Base-by-base conservation (phyloP, 2,113 vertebrate species). In the Ctenomys sociabilis region DNA sequence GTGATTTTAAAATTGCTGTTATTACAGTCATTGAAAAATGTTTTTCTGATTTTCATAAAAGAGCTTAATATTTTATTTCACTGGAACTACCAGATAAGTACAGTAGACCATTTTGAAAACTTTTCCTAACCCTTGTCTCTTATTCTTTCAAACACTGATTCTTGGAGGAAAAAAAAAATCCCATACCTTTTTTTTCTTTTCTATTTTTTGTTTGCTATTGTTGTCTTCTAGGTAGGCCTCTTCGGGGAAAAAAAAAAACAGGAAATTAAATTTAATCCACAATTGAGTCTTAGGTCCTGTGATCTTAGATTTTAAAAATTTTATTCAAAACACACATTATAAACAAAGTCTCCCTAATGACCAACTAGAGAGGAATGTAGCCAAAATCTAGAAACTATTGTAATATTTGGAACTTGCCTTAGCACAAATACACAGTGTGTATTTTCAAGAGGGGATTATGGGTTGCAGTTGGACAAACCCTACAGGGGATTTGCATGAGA, bases 371-470 rank as follows among this genome's bases (percentile, higher is more conserved):
- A 98, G 96, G 97, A 91, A 96, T 93, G 91, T 98, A 98, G 98
- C 98, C 98, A 97, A 97, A 92, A 96, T 98, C 98, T 98, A 98
- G 97, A 96, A 97, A 98, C 91, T 91, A 97, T 97, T 98, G 97
- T 98, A 98, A 98, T 98, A 98, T 97, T 98, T 84, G 93, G 97
- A 98, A 97, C 88, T 68, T 97, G 94, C 96, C 95, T 1, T 30
- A 98, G 95, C 95, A 98, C 97, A 98, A 97, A 97, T 98, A 96
- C 98, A 97, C 93, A 96, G 97, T 94, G 97, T 97, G 92, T 97
- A 97, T 98, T 97, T 98, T 97, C 97, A 98, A 96, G 96, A 85
- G 88, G 95, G 73, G 93, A 98, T 98, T 98, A 97, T 40, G 95
- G 91, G 75, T 80, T 97, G 43, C 63, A 94, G 73, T 96, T 97